Percentiles rank a stretch among this genome's conserved stretches.
Evolutionary conservation across 2,113 vertebrate species (phyloP).

Genomic region (Zosterops lateralis): DNA sequence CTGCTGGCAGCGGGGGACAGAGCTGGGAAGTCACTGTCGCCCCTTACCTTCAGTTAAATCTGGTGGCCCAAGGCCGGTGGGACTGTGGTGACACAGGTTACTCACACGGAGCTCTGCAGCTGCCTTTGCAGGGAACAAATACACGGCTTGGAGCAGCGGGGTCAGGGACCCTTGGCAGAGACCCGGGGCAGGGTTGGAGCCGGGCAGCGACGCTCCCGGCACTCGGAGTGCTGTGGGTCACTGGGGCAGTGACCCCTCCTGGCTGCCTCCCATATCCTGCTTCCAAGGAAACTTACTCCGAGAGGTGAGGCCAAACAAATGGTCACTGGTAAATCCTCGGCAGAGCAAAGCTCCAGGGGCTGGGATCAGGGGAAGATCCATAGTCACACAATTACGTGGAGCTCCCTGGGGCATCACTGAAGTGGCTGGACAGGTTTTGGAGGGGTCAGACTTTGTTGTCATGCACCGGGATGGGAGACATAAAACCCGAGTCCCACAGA

Average conservation of each 20-base stretch:
- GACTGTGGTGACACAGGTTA: accelerated
- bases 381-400: accelerated
- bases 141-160: accelerated
- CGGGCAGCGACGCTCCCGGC: neutral
- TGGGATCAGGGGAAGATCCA: neutral
- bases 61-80: neutral
- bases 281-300: accelerated
- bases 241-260: neutral
- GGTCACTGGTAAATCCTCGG: neutral
- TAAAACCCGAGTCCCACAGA: accelerated
- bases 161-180: neutral
- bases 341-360: neutral
- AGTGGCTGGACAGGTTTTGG: neutral
- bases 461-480: accelerated
- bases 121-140: neutral
- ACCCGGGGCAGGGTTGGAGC: neutral
- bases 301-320: neutral
- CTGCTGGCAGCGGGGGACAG: neutral
- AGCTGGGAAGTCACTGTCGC: too few relatives aligned
- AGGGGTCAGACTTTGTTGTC: accelerated
- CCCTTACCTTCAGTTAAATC: neutral
- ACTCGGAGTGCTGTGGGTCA: neutral
- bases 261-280: accelerated
- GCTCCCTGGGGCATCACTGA: accelerated
- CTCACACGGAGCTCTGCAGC: neutral